These are phyloP conservation scores for Vanessa atalanta DNA, from an alignment of 1,140 invertebrate genomes.

Conservation along the genomic window DNA sequence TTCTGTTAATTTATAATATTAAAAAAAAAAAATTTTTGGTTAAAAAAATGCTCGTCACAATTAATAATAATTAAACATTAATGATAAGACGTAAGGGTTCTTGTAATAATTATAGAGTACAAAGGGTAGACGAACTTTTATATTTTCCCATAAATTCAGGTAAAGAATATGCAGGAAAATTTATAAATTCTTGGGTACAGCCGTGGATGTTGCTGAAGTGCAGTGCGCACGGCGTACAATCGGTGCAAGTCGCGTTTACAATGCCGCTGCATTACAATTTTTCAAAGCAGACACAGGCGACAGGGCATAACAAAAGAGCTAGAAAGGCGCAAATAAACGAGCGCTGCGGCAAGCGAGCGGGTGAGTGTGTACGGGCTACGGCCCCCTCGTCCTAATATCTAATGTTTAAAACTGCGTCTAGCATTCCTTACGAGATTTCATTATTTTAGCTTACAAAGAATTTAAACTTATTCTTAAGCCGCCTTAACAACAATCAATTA, in stretches of 20 bases:
- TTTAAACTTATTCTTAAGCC: conserved; percentile 2
- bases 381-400: conserved; percentile 52
- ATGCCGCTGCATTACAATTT: conserved; percentile 76
- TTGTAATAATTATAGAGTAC: not conserved
- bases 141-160: conserved; percentile 24
- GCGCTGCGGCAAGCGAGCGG: conserved; percentile 63
- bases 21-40: no score
- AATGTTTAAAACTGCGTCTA: conserved; percentile 48
- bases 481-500: not conserved
- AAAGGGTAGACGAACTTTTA: conserved; percentile 1
- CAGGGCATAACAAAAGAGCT: conserved; percentile 77
- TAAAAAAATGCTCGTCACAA: no score
- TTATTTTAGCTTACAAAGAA: conserved; percentile 14
- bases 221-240: conserved; percentile 53
- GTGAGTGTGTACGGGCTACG: conserved; percentile 39
- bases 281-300: conserved; percentile 76
- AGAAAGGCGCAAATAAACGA: conserved; percentile 77
- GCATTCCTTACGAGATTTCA: conserved; percentile 15
- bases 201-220: conserved; percentile 41
- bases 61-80: no score
- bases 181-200: conserved; percentile 35
- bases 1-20: no score
- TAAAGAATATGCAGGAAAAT: conserved; percentile 26
- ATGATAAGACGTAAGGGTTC: not conserved
- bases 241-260: conserved; percentile 63